Evolutionary conservation across 2,797 vertebrate genomes (phyloP), one percentile per base, ranked within the genome.

Genomic region (Gouania willdenowi): DNA sequence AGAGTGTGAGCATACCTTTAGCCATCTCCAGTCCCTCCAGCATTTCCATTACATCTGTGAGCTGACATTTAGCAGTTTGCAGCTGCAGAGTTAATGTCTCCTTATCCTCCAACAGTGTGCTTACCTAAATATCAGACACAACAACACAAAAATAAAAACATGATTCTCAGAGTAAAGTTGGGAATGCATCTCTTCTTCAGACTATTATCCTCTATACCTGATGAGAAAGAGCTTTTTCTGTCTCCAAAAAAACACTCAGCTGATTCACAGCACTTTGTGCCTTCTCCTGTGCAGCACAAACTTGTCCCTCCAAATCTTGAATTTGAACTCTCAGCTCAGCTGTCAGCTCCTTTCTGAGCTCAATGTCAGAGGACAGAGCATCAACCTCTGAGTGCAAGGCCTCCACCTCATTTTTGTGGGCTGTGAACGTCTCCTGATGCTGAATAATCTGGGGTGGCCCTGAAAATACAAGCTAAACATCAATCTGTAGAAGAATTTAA

Each of bases 311-410:
- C 27, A 90, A 42, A 33, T 63, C 47, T 30, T 65, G 32, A 18
- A 87, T 36, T 39, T 71, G 70, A 50, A 75, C 65, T 44, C 90
- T 62, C 47, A 91, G 30, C 27, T 92, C 85, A 3, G 42, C 51
- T 36, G 51, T 86, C 41, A 78, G 35, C 41, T 79, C 74, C n/a
- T 44, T 81, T 50, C 87, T 90, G n/a, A 68, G 66, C 18, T 45
- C 36, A 8, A 90, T 60, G 25, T 90, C 88, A 7, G 63, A 55
- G 18, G 60, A 82, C 34, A 88, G 81, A 5, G 79, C 56, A 34
- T 73, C 60, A n/a, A 88, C 58, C 48, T 86, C 80, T 0, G 52
- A 79, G 5, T 39, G 70, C 41, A 91, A 73, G 1, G 60, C 55
- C 47, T 84, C 57, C 12, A 82, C 55, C 42, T 90, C 67, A 2